phyloP scores from a whole-genome alignment of 1,140 invertebrate genomes.

The Drosophila tristis region DNA sequence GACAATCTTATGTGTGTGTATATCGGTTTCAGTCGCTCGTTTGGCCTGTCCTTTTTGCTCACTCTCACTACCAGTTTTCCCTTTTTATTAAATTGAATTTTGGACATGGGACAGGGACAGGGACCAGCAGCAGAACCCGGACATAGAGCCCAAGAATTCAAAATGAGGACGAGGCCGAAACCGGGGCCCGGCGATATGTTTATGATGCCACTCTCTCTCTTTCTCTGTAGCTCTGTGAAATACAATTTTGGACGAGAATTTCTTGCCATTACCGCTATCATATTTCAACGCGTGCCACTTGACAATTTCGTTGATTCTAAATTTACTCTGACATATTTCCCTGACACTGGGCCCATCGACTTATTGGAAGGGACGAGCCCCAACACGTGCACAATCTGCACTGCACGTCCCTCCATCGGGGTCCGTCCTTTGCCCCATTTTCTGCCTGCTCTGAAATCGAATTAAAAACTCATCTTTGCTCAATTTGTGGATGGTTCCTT shows the following conservation, averaged over 20 bases:
- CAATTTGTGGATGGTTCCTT: conserved; percentile 58
- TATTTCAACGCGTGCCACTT: conserved; percentile 58
- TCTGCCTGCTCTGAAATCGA: conserved; percentile 51
- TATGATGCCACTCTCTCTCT: conserved; percentile 46
- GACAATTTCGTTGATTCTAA: conserved; percentile 52
- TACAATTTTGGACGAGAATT: conserved; percentile 55
- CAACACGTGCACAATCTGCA: conserved; percentile 40
- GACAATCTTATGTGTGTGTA: conserved; percentile 21
- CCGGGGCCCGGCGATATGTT: conserved; percentile 30
- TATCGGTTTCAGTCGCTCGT: conserved; percentile 12
- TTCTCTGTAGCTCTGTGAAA: conserved; percentile 17
- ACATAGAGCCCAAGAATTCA: conserved; percentile 53
- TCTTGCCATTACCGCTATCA: conserved; percentile 52
- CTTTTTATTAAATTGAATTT: conserved; percentile 72
- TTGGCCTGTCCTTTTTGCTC: conserved; percentile 43
- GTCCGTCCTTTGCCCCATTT: not conserved
- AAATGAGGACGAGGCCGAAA: conserved; percentile 34
- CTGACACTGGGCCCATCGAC: conserved; percentile 1
- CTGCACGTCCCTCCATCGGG: not conserved
- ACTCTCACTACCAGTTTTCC: conserved; percentile 25
- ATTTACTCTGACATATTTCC: conserved; percentile 70
- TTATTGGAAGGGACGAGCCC: conserved; percentile 4
- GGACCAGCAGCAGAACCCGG: conserved; percentile 17
- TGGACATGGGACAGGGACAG: not conserved
- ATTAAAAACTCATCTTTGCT: conserved; percentile 77